Conservation (phyloP, 2,888 invertebrate species). For the Coremacera marginata region DNA sequence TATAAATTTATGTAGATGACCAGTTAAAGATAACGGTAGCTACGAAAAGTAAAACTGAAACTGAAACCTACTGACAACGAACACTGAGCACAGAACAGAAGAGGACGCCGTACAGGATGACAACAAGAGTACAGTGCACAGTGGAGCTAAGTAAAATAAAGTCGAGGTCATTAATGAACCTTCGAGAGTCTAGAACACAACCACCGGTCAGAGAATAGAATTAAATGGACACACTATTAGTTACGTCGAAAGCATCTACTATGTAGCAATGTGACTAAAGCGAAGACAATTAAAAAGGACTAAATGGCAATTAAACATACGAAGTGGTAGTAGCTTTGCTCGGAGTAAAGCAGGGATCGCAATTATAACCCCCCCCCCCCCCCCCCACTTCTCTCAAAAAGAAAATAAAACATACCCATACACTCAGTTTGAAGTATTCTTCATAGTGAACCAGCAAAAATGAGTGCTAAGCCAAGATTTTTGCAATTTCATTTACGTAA, state of each 20-base stretch:
- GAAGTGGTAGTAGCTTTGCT: constrained; percentile 43
- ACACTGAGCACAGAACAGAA: constrained; percentile 33
- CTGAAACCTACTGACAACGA: constrained; percentile 46
- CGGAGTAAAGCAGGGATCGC: background rate
- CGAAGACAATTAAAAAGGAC: constrained; percentile 63
- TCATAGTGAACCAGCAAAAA: background rate
- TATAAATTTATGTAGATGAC: constrained; percentile 44
- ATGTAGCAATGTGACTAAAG: constrained; percentile 6
- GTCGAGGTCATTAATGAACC: constrained; percentile 61
- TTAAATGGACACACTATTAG: constrained; percentile 44
- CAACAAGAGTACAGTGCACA: constrained; percentile 11
- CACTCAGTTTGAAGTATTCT: background rate
- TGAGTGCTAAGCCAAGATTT: constrained; percentile 30
- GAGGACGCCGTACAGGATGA: background rate
- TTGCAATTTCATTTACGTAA: constrained; percentile 32
- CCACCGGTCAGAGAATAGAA: constrained; percentile 37
- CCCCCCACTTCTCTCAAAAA: background rate
- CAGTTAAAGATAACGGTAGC: constrained; percentile 30
- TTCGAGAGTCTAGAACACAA: constrained; percentile 33
- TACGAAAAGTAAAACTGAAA: constrained; percentile 38
- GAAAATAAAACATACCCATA: background rate
- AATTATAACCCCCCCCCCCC: constrained; percentile 8
- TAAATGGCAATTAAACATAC: constrained; percentile 66
- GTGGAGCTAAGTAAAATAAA: constrained; percentile 48
- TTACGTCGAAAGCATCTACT: background rate